Evolutionary conservation across 2,797 vertebrate genomes (phyloP), one percentile per base, ranked within the genome.

Genomic region (Enteromius radiatus): DNA sequence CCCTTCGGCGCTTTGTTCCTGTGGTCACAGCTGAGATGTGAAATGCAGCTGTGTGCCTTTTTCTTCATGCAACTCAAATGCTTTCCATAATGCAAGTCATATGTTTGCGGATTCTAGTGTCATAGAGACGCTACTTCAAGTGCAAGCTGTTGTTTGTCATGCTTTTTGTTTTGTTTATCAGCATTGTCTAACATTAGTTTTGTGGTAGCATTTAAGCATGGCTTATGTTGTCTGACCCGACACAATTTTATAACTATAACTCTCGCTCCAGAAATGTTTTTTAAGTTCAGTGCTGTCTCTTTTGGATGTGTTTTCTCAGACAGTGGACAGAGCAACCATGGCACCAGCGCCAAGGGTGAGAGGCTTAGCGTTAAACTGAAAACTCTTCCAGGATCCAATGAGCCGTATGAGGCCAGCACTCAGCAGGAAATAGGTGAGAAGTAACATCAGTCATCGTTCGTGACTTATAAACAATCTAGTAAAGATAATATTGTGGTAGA

Each of bases 331-430:
- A 96, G 94, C 92, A 94, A 87, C 88, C 89, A 86, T 68, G 91
- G 92, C 73, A 89, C 85, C 88, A 94, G 93, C 87, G 92, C 92
- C 69, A 97, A 95, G 92, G 94, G 95, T 75, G 97, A 98, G 87
- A 93, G 96, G 64, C 92, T 97, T 85, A 96, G 95, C 84, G 92
- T 93, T 89, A 97, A 91, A 90, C 92, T 98, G 86, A 96, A 92
- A 91, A 91, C 94, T 84, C 94, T 99, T 87, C 96, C 97, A 76
- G 95, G 92, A 87, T 91, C 95, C 87, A 94, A 91, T 49, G 97
- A 98, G 84, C 96, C 96, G 7, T 99, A 98, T 67, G 97, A 98
- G 93, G 93, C 94, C 78, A 98, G 95, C 88, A 88, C 88, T 86
- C 93, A 88, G 59, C 96, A 95, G 92, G 96, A 99, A 90, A 94